These are phyloP conservation scores for Tolmerus cingulatus DNA, from an alignment of 2,888 invertebrate species.

Conservation along the genomic window DNA sequence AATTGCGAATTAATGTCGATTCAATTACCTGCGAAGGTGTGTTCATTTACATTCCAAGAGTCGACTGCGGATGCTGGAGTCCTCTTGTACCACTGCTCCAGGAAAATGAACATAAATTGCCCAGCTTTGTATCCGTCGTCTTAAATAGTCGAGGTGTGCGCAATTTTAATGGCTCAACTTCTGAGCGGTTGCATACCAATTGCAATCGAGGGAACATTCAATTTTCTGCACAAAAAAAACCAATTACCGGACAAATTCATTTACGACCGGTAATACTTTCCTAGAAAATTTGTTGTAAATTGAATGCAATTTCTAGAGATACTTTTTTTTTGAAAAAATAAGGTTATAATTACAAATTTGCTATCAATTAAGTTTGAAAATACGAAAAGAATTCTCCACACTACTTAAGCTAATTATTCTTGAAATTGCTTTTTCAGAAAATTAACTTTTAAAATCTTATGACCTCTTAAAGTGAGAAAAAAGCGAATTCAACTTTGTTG, in stretches of 20 bases:
- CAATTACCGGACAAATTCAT: background rate
- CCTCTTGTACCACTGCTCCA: background rate
- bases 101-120: background rate
- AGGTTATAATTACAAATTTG: background rate
- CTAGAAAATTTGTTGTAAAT: background rate
- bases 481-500: background rate
- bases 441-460: background rate
- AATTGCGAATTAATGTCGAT: conserved; percentile 7
- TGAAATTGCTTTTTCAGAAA: background rate
- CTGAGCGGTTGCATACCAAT: background rate
- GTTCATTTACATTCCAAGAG: background rate
- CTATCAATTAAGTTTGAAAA: background rate
- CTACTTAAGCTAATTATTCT: background rate
- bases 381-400: background rate
- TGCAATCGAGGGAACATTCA: background rate
- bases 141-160: background rate
- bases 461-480: background rate
- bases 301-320: background rate
- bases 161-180: background rate
- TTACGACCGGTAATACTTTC: background rate
- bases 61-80: background rate
- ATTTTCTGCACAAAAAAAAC: background rate
- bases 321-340: background rate
- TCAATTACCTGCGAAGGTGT: background rate
- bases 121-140: background rate